Percentiles rank a stretch among this genome's conserved stretches.
These are phyloP conservation scores for Zonotrichia leucophrys DNA, from an alignment of 2,113 vertebrate species.

Conservation along the genomic window DNA sequence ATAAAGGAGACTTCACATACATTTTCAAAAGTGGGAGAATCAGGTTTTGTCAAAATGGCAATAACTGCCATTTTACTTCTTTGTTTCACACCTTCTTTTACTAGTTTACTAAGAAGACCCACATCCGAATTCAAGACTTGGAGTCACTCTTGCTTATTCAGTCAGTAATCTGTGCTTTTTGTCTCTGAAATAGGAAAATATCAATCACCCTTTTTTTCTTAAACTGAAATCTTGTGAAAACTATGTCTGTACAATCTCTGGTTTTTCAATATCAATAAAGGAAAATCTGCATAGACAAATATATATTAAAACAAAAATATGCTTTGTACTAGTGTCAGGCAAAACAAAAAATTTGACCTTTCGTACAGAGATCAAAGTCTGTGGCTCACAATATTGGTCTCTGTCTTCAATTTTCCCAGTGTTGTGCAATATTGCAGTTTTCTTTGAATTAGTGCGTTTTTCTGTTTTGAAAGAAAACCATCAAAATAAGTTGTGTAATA, in stretches of 20 bases:
- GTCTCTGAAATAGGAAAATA: not conserved
- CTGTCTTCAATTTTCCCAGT: conserved; percentile 30
- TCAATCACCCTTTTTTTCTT: not conserved
- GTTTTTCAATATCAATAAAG: not conserved
- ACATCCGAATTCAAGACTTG: not conserved
- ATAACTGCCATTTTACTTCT: not conserved
- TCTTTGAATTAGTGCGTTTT: conserved; percentile 8
- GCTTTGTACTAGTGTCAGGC: not conserved
- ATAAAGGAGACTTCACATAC: not conserved
- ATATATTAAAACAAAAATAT: not conserved
- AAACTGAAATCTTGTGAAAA: not conserved
- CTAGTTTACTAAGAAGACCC: not conserved
- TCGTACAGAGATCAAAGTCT: not conserved
- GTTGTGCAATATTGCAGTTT: not conserved
- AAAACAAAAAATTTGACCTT: not conserved
- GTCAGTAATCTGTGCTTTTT: not conserved
- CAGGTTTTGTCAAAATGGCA: not conserved
- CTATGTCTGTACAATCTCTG: not conserved
- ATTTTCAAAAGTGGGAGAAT: not conserved
- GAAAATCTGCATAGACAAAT: not conserved
- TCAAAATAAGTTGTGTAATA: not conserved
- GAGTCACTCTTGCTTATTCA: not conserved
- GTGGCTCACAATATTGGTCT: not conserved
- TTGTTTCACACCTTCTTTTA: not conserved
- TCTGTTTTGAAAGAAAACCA: not conserved